These are phyloP conservation scores for Cyclargus thomasi DNA, from an alignment of 1,140 invertebrate species.

Conservation along the genomic window DNA sequence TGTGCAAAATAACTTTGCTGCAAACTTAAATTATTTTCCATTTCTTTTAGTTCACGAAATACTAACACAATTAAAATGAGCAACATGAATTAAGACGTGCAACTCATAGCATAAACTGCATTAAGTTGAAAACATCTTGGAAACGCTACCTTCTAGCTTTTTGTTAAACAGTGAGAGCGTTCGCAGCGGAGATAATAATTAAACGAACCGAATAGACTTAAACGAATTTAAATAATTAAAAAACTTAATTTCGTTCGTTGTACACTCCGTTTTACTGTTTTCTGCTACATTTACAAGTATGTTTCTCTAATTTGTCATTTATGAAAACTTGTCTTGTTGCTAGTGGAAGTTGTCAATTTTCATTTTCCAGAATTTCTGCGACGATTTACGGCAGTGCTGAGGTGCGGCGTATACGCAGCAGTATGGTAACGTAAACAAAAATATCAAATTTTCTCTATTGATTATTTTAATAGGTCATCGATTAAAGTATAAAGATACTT, in stretches of 20 bases:
- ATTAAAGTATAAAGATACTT: no score
- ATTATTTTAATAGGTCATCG: no score
- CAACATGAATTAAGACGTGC: neutral
- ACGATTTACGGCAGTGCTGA: no score
- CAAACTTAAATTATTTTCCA: neutral
- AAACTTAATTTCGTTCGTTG: neutral
- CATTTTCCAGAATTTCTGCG: no score
- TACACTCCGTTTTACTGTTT: neutral
- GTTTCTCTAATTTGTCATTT: no score
- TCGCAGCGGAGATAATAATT: neutral
- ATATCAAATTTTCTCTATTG: no score
- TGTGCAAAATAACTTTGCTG: neutral
- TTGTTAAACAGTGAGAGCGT: neutral
- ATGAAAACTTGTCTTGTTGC: no score
- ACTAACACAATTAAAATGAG: neutral
- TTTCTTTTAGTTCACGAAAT: neutral
- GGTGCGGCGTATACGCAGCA: no score
- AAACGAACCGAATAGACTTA: slow-evolving; percentile 1
- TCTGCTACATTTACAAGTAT: no score
- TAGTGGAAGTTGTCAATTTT: no score
- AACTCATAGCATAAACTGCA: slow-evolving; percentile 1
- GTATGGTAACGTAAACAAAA: no score
- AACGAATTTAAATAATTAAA: neutral
- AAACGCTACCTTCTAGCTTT: neutral
- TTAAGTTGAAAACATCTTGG: slow-evolving; percentile 3